A percentile compares a stretch with the other conserved stretches of the same genome.
Conservation (phyloP, 1,140 invertebrate genomes). For the Wasmannia auropunctata region DNA sequence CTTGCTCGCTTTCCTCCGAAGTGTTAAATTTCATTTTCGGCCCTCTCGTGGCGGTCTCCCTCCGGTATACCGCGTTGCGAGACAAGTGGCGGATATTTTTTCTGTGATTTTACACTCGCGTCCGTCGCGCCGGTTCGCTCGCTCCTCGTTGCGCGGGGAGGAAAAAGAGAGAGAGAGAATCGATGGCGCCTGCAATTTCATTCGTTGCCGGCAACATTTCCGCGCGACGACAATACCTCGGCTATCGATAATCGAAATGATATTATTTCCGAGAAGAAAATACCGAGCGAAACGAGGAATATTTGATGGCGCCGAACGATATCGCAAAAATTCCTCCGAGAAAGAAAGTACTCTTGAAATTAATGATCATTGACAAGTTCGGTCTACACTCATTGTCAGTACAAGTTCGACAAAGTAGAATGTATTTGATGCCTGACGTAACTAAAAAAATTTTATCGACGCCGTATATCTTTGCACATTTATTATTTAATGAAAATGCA, state of each 20-base stretch:
- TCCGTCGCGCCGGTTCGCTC: background rate
- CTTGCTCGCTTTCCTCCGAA: conserved; percentile 25
- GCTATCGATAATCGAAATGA: conserved; percentile 30
- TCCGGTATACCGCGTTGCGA: conserved; percentile 29
- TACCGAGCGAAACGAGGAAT: conserved; percentile 9
- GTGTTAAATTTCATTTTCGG: conserved; percentile 59
- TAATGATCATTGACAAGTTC: background rate
- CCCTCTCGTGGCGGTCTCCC: conserved; percentile 14
- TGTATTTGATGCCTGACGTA: background rate
- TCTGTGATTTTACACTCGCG: conserved; percentile 52
- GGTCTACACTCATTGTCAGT: background rate
- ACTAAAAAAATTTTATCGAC: background rate
- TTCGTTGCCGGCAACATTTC: conserved; percentile 46
- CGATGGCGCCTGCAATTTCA: conserved; percentile 32
- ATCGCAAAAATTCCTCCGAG: background rate
- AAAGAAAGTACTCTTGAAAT: background rate
- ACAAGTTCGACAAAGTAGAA: background rate
- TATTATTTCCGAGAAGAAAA: conserved; percentile 51
- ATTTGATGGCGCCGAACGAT: background rate
- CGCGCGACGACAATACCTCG: conserved; percentile 24
- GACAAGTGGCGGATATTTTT: conserved; percentile 59
- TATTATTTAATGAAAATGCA: background rate
- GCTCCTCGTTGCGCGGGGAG: conserved; percentile 3
- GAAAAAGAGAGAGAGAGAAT: conserved; percentile 19
- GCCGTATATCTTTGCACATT: background rate